A percentile compares a stretch with the other conserved stretches of the same genome.
Conservation (phyloP, 2,888 invertebrate species). For the Phortica okadai region DNA sequence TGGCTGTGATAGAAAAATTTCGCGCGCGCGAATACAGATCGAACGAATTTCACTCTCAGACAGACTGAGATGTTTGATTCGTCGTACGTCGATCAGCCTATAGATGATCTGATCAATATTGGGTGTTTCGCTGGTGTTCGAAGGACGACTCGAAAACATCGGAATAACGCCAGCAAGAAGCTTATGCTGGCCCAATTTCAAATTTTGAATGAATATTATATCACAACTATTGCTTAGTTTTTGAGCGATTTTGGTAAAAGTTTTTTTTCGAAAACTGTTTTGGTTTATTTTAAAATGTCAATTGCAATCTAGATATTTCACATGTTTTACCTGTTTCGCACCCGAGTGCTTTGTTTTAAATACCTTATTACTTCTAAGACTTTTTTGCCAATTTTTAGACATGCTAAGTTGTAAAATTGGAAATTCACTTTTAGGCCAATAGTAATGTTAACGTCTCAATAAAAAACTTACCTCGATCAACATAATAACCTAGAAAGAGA, state of each 20-base stretch:
- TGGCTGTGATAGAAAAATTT: slow-evolving; percentile 48
- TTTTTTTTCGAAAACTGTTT: too few relatives aligned
- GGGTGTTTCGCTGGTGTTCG: slow-evolving; percentile 22
- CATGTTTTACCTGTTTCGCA: too few relatives aligned
- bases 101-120: slow-evolving; percentile 52
- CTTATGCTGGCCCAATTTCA: neutral
- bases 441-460: slow-evolving; percentile 48
- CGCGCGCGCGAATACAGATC: slow-evolving; percentile 47
- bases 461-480: slow-evolving; percentile 49
- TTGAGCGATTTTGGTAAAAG: too few relatives aligned
- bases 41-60: slow-evolving; percentile 48
- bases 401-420: too few relatives aligned
- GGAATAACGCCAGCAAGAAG: slow-evolving; percentile 35
- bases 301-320: too few relatives aligned
- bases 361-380: too few relatives aligned
- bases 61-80: slow-evolving; percentile 46
- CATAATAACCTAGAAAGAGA: slow-evolving; percentile 52
- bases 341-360: too few relatives aligned
- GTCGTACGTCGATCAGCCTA: slow-evolving; percentile 49
- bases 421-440: slow-evolving; percentile 43
- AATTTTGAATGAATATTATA: neutral
- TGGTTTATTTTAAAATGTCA: too few relatives aligned
- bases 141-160: slow-evolving; percentile 5
- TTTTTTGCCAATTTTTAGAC: too few relatives aligned
- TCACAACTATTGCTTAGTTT: neutral